phyloP scores from a whole-genome alignment of 2,113 vertebrate species.

The Ahaetulla prasina region DNA sequence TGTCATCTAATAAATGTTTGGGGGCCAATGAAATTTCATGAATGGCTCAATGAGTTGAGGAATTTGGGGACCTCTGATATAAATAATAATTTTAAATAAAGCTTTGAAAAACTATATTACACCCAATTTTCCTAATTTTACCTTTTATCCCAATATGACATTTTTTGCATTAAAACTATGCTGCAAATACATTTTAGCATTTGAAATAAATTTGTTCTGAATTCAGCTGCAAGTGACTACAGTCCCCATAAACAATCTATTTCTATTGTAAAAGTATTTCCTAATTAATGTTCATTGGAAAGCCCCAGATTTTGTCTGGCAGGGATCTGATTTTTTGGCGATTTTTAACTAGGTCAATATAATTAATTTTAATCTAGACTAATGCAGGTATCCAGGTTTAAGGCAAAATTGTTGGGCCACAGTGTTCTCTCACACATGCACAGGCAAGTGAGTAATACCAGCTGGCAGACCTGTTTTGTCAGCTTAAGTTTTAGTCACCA shows the following conservation, averaged over 20 bases:
- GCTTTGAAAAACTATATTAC: not conserved
- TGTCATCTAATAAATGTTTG: not conserved
- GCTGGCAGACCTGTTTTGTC: slow-evolving; percentile 2
- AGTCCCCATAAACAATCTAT: not conserved
- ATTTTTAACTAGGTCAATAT: not conserved
- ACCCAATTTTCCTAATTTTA: not conserved
- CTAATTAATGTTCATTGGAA: not conserved
- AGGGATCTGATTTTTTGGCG: not conserved
- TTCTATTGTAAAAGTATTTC: not conserved
- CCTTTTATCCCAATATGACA: not conserved
- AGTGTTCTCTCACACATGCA: not conserved
- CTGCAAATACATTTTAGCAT: not conserved
- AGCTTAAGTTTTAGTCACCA: slow-evolving; percentile 3
- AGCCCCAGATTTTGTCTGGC: not conserved
- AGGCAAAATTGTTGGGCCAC: not conserved
- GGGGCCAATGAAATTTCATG: not conserved
- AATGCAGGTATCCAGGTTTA: not conserved
- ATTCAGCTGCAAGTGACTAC: not conserved
- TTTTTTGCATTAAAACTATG: not conserved
- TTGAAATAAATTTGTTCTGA: not conserved
- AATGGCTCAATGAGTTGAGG: not conserved
- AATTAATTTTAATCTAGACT: not conserved
- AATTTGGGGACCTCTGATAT: not conserved
- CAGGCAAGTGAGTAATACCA: not conserved
- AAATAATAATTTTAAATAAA: not conserved